A percentile compares a stretch with the other conserved stretches of the same genome.
Evolutionary conservation across 2,797 vertebrate species (phyloP).

Genomic region (Argentina silus): DNA sequence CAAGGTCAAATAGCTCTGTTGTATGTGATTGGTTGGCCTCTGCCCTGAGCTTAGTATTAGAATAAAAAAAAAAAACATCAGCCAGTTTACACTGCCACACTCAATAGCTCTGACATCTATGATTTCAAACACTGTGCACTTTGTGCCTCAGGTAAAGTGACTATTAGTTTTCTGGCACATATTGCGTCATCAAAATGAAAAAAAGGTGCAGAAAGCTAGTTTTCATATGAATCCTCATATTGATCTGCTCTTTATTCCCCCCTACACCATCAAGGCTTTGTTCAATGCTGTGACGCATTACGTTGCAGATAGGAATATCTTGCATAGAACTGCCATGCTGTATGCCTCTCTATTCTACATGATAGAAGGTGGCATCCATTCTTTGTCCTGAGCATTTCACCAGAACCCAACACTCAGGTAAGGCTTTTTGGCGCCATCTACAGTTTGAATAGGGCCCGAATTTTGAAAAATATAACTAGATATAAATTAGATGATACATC

Average conservation of each 20-base stretch:
- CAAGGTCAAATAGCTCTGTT: background rate
- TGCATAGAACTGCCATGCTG: too few relatives aligned
- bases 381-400: background rate
- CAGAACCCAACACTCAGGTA: background rate
- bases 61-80: background rate
- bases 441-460: background rate
- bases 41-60: background rate
- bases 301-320: too few relatives aligned
- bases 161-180: slow-evolving; percentile 1
- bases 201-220: background rate
- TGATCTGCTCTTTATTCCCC: background rate
- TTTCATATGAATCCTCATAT: background rate
- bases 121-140: background rate
- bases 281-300: too few relatives aligned
- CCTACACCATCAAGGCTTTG: too few relatives aligned
- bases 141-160: background rate
- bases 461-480: background rate
- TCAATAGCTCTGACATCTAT: background rate
- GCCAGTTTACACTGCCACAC: background rate
- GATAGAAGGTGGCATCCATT: background rate
- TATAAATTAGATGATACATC: background rate
- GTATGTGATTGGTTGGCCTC: background rate
- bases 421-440: slow-evolving; percentile 2
- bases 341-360: background rate
- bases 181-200: background rate